Conservation (phyloP, 2,888 invertebrate genomes). For the Perithous albicinctus region DNA sequence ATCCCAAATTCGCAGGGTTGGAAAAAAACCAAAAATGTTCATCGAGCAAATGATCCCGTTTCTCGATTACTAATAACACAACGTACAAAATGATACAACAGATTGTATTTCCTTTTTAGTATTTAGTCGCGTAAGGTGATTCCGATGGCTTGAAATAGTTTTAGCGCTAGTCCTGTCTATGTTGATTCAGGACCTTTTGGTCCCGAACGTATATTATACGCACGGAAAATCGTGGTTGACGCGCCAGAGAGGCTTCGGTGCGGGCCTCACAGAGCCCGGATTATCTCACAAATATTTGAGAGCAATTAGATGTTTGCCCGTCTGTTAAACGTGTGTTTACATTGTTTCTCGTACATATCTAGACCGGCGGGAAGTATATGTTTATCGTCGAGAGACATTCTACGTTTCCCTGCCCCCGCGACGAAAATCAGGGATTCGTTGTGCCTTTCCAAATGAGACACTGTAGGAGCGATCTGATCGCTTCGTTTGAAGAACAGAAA, state of each 20-base stretch:
- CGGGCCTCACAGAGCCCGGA: constrained; percentile 71
- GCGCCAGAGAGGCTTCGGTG: constrained; percentile 59
- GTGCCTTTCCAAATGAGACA: neutral
- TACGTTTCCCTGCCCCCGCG: constrained; percentile 29
- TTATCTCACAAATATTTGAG: constrained; percentile 83
- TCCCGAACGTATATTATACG: constrained; percentile 31
- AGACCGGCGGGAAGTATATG: constrained; percentile 75
- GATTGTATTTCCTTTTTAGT: no score
- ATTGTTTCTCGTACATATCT: constrained; percentile 79
- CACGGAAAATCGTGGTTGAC: constrained; percentile 56
- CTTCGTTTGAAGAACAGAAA: neutral
- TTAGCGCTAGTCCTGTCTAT: constrained; percentile 23
- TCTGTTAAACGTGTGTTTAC: constrained; percentile 81
- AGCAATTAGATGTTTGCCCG: constrained; percentile 83
- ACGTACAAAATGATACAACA: no score
- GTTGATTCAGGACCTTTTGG: constrained; percentile 68
- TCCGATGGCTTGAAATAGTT: constrained; percentile 30
- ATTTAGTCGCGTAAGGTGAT: constrained; percentile 1
- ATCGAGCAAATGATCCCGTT: no score
- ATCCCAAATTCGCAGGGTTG: no score
- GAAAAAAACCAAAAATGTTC: no score
- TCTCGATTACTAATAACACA: no score
- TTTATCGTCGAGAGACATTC: constrained; percentile 70
- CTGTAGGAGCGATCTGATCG: constrained; percentile 9
- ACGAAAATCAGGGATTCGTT: constrained; percentile 33